These are phyloP conservation scores for Avahi laniger DNA, from an alignment of 2,797 vertebrate genomes.

Conservation along the genomic window DNA sequence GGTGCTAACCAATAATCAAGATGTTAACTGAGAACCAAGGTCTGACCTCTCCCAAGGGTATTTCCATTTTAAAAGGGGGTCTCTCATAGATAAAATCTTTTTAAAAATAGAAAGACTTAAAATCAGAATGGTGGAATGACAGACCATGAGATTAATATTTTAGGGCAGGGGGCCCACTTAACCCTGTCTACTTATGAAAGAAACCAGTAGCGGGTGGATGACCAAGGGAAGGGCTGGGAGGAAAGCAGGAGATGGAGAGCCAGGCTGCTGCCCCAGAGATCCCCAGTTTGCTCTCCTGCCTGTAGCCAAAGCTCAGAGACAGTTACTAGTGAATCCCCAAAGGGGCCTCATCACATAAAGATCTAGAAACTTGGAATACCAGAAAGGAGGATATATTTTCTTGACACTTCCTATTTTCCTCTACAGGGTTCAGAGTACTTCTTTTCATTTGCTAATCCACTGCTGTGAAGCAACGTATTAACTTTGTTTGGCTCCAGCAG, in stretches of 20 bases:
- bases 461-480: background rate
- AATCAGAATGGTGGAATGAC: conserved; percentile 29
- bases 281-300: background rate
- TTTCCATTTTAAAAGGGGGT: conserved; percentile 60
- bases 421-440: background rate
- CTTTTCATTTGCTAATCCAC: conserved; percentile 58
- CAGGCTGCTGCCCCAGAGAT: background rate
- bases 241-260: background rate
- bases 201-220: background rate
- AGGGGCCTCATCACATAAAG: background rate
- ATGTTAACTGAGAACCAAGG: conserved; percentile 23
- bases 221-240: background rate
- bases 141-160: conserved; percentile 13
- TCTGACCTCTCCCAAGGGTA: conserved; percentile 60
- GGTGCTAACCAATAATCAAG: background rate
- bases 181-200: background rate
- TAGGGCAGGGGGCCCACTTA: background rate
- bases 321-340: background rate
- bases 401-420: conserved; percentile 37
- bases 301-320: background rate
- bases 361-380: background rate
- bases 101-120: conserved; percentile 36
- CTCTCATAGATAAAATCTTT: conserved; percentile 48
- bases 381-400: conserved; percentile 11
- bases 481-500: background rate